phyloP scores from a whole-genome alignment of 2,888 invertebrate genomes.

The Agrotis segetum region DNA sequence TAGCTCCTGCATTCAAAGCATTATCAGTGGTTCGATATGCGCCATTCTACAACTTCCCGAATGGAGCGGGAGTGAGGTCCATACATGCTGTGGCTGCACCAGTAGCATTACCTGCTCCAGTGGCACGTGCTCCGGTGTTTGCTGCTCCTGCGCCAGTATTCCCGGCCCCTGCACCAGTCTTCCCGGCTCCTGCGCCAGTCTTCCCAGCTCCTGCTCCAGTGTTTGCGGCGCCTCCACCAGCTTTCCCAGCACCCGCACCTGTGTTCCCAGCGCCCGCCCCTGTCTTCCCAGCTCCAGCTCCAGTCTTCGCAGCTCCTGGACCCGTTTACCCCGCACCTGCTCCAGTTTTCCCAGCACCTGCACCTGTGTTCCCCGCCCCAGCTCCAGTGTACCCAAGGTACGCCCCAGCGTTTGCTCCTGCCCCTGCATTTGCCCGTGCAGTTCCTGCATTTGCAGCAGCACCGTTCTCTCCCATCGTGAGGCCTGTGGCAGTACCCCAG shows the following conservation, averaged over 20 bases:
- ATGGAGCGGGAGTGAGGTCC: slow-evolving; percentile 80
- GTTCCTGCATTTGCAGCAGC: slow-evolving; percentile 67
- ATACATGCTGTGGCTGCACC: slow-evolving; percentile 83
- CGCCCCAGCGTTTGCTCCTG: slow-evolving; percentile 54
- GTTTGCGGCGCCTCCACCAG: slow-evolving; percentile 66
- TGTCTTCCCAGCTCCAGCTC: slow-evolving; percentile 51
- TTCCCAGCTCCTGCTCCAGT: slow-evolving; percentile 60
- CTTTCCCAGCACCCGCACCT: slow-evolving; percentile 65
- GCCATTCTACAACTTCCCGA: slow-evolving; percentile 87
- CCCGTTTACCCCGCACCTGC: slow-evolving; percentile 62
- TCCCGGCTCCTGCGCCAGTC: slow-evolving; percentile 59
- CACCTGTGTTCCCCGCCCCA: slow-evolving; percentile 56
- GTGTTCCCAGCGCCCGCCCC: slow-evolving; percentile 57
- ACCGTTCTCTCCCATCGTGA: slow-evolving; percentile 75
- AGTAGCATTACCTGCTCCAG: slow-evolving; percentile 48
- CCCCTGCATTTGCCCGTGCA: slow-evolving; percentile 67
- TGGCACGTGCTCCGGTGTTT: slow-evolving; percentile 50
- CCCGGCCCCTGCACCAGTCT: slow-evolving; percentile 44
- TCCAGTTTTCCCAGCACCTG: slow-evolving; percentile 60
- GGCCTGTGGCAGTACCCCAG: slow-evolving; percentile 68
- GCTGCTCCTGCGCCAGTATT: slow-evolving; percentile 66
- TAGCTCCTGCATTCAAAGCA: slow-evolving; percentile 80
- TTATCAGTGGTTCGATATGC: slow-evolving; percentile 85
- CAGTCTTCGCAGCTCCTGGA: slow-evolving; percentile 65
- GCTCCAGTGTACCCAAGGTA: slow-evolving; percentile 63